A percentile compares a stretch with the other conserved stretches of the same genome.
Conservation (phyloP, 1,140 invertebrate species). For the Drosophila ananassae region DNA sequence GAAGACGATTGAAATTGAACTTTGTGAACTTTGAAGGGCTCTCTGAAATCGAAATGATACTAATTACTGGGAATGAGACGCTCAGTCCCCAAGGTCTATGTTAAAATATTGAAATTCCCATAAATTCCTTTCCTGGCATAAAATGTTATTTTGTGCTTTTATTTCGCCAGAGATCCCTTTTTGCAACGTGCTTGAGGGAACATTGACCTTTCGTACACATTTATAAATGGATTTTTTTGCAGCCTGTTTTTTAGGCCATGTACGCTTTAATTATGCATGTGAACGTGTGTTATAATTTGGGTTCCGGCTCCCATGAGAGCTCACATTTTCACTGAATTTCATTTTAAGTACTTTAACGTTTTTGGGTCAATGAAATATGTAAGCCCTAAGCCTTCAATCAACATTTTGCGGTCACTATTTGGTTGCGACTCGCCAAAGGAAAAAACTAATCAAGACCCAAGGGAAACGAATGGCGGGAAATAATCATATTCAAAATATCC, state of each 20-base stretch:
- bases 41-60: constrained; percentile 34
- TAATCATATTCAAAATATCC: constrained; percentile 51
- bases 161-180: constrained; percentile 18
- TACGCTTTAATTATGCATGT: constrained; percentile 64
- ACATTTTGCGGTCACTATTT: constrained; percentile 21
- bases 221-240: constrained; percentile 29
- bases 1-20: constrained; percentile 34
- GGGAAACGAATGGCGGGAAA: constrained; percentile 7
- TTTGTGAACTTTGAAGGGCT: constrained; percentile 42
- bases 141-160: constrained; percentile 6
- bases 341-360: constrained; percentile 25
- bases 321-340: constrained; percentile 39
- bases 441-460: constrained; percentile 2
- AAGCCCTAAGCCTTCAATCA: constrained; percentile 18
- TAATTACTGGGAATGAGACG: constrained; percentile 28
- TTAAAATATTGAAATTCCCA: constrained; percentile 32
- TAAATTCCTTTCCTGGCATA: constrained; percentile 26
- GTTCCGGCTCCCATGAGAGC: constrained; percentile 1
- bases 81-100: constrained; percentile 10
- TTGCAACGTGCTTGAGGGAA: constrained; percentile 13
- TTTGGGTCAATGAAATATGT: constrained; percentile 29
- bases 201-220: constrained; percentile 23
- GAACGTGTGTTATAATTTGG: constrained; percentile 49
- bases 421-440: background rate
- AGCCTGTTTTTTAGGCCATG: constrained; percentile 44